Percentiles rank a stretch among this genome's conserved stretches.
phyloP scores from a whole-genome alignment of 2,113 vertebrate genomes.

The Trachemys scripta region DNA sequence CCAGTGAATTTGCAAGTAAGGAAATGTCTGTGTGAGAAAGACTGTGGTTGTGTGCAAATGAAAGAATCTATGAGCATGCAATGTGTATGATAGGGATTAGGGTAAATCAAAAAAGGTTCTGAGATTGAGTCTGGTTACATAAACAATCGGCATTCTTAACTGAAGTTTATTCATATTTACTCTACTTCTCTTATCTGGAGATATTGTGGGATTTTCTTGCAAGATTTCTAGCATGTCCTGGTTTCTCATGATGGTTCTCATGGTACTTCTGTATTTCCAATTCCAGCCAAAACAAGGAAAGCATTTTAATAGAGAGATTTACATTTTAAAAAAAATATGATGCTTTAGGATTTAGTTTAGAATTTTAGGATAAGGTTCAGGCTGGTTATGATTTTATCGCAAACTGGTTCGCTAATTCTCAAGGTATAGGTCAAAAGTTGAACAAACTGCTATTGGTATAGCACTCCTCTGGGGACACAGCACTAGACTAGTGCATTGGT shows the following conservation, averaged over 20 bases:
- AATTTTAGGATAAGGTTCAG: neutral
- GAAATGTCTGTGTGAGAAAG: neutral
- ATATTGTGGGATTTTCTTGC: neutral
- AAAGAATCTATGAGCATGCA: neutral
- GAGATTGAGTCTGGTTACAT: neutral
- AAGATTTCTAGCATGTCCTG: neutral
- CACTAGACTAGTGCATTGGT: neutral
- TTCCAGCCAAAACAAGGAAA: neutral
- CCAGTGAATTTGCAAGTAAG: neutral
- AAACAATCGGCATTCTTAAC: neutral
- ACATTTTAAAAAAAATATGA: neutral
- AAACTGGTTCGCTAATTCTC: neutral
- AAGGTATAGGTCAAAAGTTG: neutral
- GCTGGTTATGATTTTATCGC: neutral
- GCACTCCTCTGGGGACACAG: neutral
- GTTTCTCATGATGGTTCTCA: neutral
- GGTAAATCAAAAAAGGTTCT: neutral
- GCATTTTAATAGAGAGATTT: neutral
- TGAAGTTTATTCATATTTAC: neutral
- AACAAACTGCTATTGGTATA: neutral
- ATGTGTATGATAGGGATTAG: neutral
- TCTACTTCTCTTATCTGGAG: neutral
- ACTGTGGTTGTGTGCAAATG: neutral
- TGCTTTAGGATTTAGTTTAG: neutral
- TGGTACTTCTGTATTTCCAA: neutral